Base-by-base conservation (phyloP, 2,888 invertebrate genomes). In the Drosophila nigricruria region DNA sequence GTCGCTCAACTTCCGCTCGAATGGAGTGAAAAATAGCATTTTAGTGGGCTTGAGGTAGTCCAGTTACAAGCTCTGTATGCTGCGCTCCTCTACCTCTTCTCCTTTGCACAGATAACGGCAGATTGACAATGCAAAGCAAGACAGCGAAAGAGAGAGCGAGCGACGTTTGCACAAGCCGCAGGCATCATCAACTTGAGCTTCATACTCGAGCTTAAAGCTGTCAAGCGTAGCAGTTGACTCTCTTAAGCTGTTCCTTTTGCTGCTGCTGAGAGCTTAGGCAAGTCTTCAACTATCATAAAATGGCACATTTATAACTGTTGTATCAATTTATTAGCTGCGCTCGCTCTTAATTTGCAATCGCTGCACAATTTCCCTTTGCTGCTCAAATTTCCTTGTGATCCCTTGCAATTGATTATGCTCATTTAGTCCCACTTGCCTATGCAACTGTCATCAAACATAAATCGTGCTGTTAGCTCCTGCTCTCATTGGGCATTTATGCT, bases 11-110 rank as follows among this genome's bases (percentile, higher is more conserved):
- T 75, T 84, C 87, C 83, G 83, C 83, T 88, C 74, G 84, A 88
- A 85, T 82, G 74, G 81, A 85, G 88, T 85, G 82, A 88, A 85
- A 85, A 85, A 85, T 85, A 77, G 85, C 85, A 74, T 84, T 84
- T 85, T 79, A 73, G 81, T 85, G 81, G 54, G 40, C 50, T 53
- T 43, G 49, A 65, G 75, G 47, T 62, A 59, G 63, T 65, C 62
- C 60, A 60, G 66, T 66, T 66, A 38, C 62, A 43, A 34, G 43
- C 9, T 50, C 16, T 38, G 23, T 12, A 20, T 23, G 18, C n/a
- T 42, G n/a, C 40, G 36, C 20, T 14, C 4, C 23, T 25, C 25
- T 23, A 12, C 10, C 30, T 9, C 20, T 45, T 9, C 25, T 32
- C 18, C 9, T 36, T 32, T 32, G 38, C 25, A 20, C 34, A 62